Conservation (phyloP, 2,797 vertebrate species). For the Arrhamphus sclerolepis region DNA sequence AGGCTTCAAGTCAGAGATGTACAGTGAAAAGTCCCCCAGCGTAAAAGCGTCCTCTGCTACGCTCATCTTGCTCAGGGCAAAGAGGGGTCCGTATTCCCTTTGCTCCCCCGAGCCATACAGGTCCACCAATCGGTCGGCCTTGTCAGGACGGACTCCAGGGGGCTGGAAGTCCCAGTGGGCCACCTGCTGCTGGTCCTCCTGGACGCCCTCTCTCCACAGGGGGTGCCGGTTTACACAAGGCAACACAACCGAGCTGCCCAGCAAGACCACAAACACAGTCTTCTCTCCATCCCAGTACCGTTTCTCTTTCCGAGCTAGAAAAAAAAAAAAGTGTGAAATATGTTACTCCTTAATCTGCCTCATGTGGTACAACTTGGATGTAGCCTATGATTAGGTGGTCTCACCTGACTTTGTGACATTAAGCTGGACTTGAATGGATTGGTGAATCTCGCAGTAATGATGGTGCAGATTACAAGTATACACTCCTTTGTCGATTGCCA, state of each 20-base stretch:
- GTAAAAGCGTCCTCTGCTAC: conserved; percentile 86
- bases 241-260: conserved; percentile 84
- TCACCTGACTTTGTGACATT: conserved; percentile 87
- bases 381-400: not conserved
- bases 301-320: conserved; percentile 80
- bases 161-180: conserved; percentile 96
- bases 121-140: conserved; percentile 91
- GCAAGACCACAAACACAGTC: conserved; percentile 82
- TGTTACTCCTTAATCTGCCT: not conserved
- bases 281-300: conserved; percentile 92
- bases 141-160: conserved; percentile 90
- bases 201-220: conserved; percentile 89
- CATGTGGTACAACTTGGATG: not conserved
- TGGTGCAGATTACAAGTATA: conserved; percentile 97
- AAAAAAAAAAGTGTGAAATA: conserved; percentile 5
- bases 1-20: conserved; percentile 81
- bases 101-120: conserved; percentile 93
- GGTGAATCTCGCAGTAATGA: conserved; percentile 93
- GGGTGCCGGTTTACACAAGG: conserved; percentile 88
- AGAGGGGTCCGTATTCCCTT: conserved; percentile 86
- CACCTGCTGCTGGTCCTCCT: conserved; percentile 94
- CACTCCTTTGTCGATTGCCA: conserved; percentile 84
- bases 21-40: conserved; percentile 91
- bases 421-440: conserved; percentile 88
- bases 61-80: conserved; percentile 85